Percentiles rank a stretch among this genome's conserved stretches.
Conservation (phyloP, 1,140 invertebrate genomes). For the Ruditapes philippinarum region DNA sequence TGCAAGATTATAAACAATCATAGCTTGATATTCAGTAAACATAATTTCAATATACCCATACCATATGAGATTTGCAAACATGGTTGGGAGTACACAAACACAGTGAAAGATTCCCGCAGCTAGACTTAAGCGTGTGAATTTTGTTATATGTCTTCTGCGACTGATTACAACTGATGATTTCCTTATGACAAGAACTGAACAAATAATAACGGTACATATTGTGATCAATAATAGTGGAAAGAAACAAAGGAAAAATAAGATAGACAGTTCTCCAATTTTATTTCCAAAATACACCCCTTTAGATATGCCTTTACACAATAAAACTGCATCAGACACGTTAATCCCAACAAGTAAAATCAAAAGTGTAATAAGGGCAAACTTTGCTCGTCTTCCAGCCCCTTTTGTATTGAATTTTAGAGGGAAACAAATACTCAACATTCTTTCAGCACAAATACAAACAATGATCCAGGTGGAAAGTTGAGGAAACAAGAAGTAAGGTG, state of each 20-base stretch:
- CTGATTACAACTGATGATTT: neutral
- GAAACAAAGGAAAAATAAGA: neutral
- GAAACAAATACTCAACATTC: no score
- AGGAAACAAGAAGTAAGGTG: no score
- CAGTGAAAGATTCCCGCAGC: neutral
- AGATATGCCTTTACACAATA: neutral
- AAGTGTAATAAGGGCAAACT: no score
- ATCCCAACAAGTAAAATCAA: no score
- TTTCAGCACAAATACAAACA: no score
- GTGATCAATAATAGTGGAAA: neutral
- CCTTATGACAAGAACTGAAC: neutral
- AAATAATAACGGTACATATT: neutral
- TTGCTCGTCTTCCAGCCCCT: no score
- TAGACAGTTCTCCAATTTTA: neutral
- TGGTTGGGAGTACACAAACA: neutral
- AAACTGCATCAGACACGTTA: no score
- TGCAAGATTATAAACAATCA: neutral
- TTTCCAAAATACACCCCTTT: no score
- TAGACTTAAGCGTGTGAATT: neutral
- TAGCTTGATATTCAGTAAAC: neutral
- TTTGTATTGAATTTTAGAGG: no score
- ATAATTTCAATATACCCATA: neutral
- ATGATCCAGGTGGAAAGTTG: no score
- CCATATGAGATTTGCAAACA: neutral
- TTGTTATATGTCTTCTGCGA: neutral